These are phyloP conservation scores for Hydrotaea diabolus DNA, from an alignment of 2,888 invertebrate species.

Conservation along the genomic window DNA sequence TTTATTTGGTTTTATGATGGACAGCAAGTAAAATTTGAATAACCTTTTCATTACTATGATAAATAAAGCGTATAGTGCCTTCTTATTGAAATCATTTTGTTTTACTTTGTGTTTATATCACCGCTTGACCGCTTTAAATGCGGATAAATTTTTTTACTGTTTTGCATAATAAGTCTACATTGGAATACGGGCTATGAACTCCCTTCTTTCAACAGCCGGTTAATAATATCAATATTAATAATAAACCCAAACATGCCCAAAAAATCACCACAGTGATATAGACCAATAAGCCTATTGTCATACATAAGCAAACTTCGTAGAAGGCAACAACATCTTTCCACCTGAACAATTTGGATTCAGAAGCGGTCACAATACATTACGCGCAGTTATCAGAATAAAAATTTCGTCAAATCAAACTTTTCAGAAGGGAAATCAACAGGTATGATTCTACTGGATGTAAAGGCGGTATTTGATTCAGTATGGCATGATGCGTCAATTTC, in stretches of 20 bases:
- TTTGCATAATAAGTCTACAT: neutral
- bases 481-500: neutral
- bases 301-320: neutral
- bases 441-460: neutral
- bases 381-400: neutral
- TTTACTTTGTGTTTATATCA: too few relatives aligned
- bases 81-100: too few relatives aligned
- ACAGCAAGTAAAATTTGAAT: too few relatives aligned
- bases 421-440: neutral
- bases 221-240: neutral
- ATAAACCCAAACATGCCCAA: neutral
- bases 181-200: neutral
- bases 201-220: neutral
- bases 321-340: neutral
- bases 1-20: too few relatives aligned
- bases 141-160: too few relatives aligned
- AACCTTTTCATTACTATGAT: too few relatives aligned
- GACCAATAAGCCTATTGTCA: neutral
- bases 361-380: neutral
- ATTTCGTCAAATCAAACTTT: neutral
- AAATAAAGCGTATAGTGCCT: too few relatives aligned
- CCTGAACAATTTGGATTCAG: conserved; percentile 4
- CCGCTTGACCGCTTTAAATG: too few relatives aligned
- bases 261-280: neutral
- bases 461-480: conserved; percentile 3